These are phyloP conservation scores for Indicator maculatus DNA, from an alignment of 2,113 vertebrate genomes.

Conservation along the genomic window DNA sequence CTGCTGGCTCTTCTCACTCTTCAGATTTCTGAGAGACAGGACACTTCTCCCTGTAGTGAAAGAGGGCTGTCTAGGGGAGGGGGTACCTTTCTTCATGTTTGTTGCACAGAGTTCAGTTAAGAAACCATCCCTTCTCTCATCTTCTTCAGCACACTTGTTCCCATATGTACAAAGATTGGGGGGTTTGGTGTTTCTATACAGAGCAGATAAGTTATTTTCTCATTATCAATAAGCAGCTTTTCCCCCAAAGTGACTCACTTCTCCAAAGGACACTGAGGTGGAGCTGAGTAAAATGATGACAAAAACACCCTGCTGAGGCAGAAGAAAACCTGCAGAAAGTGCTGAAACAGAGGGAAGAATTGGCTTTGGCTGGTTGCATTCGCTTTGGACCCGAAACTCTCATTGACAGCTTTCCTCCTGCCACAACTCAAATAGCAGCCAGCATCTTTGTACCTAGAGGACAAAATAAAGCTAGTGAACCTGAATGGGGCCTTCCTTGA, in stretches of 20 bases:
- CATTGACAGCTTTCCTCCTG: neutral
- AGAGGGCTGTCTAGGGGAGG: neutral
- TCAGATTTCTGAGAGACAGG: neutral
- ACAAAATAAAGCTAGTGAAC: conserved; percentile 20
- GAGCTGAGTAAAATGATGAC: neutral
- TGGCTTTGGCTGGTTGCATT: neutral
- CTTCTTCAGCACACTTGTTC: neutral
- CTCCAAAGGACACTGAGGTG: neutral
- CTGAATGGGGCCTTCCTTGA: neutral
- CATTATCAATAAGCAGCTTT: neutral
- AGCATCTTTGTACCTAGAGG: neutral
- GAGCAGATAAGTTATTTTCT: neutral
- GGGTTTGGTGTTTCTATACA: neutral
- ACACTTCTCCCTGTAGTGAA: neutral
- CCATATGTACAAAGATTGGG: neutral
- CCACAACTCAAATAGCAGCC: neutral
- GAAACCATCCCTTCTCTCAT: neutral
- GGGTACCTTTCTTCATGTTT: neutral
- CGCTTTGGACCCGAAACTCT: neutral
- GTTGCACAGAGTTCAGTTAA: neutral
- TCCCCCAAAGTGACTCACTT: neutral
- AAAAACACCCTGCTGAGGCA: neutral
- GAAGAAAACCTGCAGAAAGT: neutral
- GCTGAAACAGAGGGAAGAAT: neutral
- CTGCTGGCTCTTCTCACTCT: neutral